phyloP scores from a whole-genome alignment of 2,113 vertebrate species.

The Raja brachyura region DNA sequence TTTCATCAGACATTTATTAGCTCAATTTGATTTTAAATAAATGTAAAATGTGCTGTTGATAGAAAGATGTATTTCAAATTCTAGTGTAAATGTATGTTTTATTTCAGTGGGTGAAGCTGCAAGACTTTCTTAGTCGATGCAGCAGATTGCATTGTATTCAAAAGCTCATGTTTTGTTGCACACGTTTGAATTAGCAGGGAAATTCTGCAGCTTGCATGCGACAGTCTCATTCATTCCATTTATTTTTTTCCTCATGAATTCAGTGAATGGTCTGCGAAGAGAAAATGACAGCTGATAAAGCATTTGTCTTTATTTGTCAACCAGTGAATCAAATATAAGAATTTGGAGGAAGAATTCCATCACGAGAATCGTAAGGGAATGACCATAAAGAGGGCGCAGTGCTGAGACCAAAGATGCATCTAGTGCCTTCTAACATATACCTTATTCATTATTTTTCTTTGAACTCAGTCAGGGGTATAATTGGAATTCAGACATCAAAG shows the following conservation, averaged over 20 bases:
- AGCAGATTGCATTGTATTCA: background rate
- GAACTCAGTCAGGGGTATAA: slow-evolving; percentile 99
- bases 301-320: slow-evolving; percentile 31
- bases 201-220: background rate
- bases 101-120: background rate
- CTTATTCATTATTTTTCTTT: slow-evolving; percentile 95
- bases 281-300: slow-evolving; percentile 28
- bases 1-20: background rate
- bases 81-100: background rate
- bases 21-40: background rate
- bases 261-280: background rate
- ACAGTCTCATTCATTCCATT: background rate
- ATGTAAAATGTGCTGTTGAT: background rate
- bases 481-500: slow-evolving; percentile 99
- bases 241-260: slow-evolving; percentile 10
- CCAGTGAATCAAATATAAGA: background rate
- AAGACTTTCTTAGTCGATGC: background rate
- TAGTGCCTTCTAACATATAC: slow-evolving; percentile 59
- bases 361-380: background rate
- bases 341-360: slow-evolving; percentile 1
- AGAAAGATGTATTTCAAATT: background rate
- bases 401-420: slow-evolving; percentile 73
- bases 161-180: background rate
- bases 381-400: background rate
- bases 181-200: background rate